A percentile compares a stretch with the other conserved stretches of the same genome.
phyloP scores from a whole-genome alignment of 2,888 invertebrate genomes.

The Pristionchus mayeri region DNA sequence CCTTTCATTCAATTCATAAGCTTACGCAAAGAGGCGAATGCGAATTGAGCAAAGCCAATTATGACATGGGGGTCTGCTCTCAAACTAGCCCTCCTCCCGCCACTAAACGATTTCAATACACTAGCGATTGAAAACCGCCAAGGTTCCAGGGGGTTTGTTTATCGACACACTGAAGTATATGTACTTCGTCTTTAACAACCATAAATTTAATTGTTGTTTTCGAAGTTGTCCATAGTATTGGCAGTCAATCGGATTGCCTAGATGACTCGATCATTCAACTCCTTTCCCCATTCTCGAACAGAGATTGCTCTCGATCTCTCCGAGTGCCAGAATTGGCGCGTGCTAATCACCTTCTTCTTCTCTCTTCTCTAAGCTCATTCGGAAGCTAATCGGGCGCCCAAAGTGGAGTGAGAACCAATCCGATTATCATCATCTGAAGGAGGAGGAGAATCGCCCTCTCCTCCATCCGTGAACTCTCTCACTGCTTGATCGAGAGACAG shows the following conservation, averaged over 20 bases:
- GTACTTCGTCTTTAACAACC: not conserved
- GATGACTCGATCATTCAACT: too few species aligned
- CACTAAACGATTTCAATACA: not conserved
- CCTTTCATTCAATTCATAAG: not conserved
- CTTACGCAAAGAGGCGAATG: not conserved
- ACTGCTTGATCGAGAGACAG: not conserved
- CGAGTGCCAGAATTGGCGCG: not conserved
- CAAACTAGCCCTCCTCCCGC: slow-evolving; percentile 4
- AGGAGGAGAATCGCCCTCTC: not conserved
- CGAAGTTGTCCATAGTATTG: not conserved
- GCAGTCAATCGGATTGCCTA: slow-evolving; percentile 1
- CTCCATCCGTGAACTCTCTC: not conserved
- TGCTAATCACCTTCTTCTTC: not conserved
- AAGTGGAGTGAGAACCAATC: not conserved
- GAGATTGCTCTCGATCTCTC: not conserved
- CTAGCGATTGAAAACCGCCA: not conserved
- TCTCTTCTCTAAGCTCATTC: not conserved
- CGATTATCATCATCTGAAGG: not conserved
- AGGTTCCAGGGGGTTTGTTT: not conserved
- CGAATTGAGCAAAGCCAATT: not conserved
- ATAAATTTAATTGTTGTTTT: not conserved
- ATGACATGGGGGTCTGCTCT: not conserved
- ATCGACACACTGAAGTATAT: not conserved
- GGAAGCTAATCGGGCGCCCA: not conserved
- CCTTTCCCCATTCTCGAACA: not conserved